Evolutionary conservation across 2,888 invertebrate species (phyloP).

Genomic region (Eubasilissa splendida): DNA sequence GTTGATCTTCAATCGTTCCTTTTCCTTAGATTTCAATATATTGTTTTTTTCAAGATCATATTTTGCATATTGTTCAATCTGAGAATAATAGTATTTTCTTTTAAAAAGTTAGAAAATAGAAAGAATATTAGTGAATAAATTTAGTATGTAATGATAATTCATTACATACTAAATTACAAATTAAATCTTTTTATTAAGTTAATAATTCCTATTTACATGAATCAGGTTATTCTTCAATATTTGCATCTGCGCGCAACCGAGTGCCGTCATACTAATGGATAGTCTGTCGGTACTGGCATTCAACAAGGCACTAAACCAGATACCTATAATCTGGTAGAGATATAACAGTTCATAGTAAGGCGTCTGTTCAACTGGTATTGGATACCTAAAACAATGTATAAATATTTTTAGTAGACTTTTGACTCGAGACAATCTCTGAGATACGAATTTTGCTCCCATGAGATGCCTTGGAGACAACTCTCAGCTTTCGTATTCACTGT

Average conservation of each 20-base stretch:
- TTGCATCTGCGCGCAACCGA: slow-evolving; percentile 67
- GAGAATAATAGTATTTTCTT: background rate
- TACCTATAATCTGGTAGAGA: slow-evolving; percentile 55
- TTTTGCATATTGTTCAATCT: slow-evolving; percentile 52
- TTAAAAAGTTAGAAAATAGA: no score
- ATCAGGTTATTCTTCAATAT: slow-evolving; percentile 66
- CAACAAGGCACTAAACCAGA: slow-evolving; percentile 60
- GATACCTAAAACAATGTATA: slow-evolving; percentile 53
- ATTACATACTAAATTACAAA: no score
- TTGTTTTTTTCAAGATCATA: background rate
- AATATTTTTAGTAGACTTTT: no score
- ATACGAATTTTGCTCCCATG: no score
- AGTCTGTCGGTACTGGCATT: slow-evolving; percentile 68
- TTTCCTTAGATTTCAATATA: background rate
- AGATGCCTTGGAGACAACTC: no score
- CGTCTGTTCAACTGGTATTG: slow-evolving; percentile 41
- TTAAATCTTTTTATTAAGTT: no score
- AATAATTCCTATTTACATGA: slow-evolving; percentile 61
- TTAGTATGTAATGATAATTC: no score
- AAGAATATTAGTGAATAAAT: no score
- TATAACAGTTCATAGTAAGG: slow-evolving; percentile 57
- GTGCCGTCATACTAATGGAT: slow-evolving; percentile 67
- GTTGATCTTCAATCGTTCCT: background rate
- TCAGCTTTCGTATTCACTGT: no score
- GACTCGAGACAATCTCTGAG: no score